Base-by-base conservation (phyloP, 2,113 vertebrate genomes). In the Odocoileus virginianus region DNA sequence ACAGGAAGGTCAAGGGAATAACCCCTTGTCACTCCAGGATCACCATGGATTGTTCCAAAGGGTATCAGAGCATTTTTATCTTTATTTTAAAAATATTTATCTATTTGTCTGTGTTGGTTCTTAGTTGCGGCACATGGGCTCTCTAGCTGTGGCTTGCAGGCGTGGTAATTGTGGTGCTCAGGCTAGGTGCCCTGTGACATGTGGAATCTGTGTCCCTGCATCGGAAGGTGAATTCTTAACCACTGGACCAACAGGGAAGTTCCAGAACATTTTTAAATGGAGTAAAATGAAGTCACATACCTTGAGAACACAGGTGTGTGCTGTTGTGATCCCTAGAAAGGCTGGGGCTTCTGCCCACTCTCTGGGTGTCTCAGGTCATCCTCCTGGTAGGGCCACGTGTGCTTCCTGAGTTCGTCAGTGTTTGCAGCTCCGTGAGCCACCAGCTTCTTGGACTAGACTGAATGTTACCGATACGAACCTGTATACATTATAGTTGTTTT, bases 371-470 rank as follows among this genome's bases (percentile, higher is more conserved):
- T 4, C 21, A 17, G 64, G 10, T 11, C 25, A 6, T 74, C 33
- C 64, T 16, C 0, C 6, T 11, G 40, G 4, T 6, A 64, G 40
- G 71, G n/a, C 15, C 17, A 0, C 3, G 11, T 7, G 30, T 13
- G 15, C 54, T 21, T 5, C 0, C 9, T 5, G 6, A 7, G 12
- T 6, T 3, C 2, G 4, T 13, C 27, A 0, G 45, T 0, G 25
- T 43, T 36, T 7, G 9, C 6, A 13, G 36, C 33, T 5, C 5
- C 11, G 36, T 0, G 12, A 55, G 83, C 81, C 5, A 10, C 36
- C 17, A 17, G n/a, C n/a, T 30, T 30, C 10, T 57, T 19, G 0
- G 6, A 12, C 2, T 52, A 27, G 40, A 28, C 60, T 2, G 9
- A 11, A 21, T 7, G 7, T 30, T 2, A 3, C 0, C 3, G 17